Base-by-base conservation (phyloP, 2,113 vertebrate genomes). In the Aspidoscelis tigris region DNA sequence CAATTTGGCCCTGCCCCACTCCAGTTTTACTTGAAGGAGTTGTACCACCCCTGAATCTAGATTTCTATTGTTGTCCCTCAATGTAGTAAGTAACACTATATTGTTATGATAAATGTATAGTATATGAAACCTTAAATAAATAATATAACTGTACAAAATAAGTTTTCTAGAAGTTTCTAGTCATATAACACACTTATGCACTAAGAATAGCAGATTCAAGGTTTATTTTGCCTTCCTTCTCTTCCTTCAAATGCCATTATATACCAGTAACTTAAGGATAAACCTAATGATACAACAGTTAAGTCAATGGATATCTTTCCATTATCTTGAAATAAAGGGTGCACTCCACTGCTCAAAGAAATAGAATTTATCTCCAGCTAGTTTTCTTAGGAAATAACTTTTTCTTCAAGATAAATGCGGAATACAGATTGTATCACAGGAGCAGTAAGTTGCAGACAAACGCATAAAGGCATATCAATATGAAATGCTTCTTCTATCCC, bases 181-280 rank as follows among this genome's bases (percentile, higher is more conserved):
- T 68, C 78, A 89, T 24, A 61, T 64, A 7, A 65, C 8, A 64
- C 39, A 70, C 9, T 82, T 11, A 47, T 22, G 33, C 86, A 58
- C 26, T 16, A 73, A 58, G 84, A 86, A 53, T 88, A 81, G 81
- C 83, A 71, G 70, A 69, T 50, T 76, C 24, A 85, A 73, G 55
- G 50, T 73, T 78, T 33, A 33, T 77, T 43, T 50, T 20, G 14
- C 58, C 18, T 16, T 61, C 58, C 58, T 61, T 16, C 18, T 61
- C 58, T 61, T 61, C 58, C 58, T 61, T 16, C 4, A 16, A 61
- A 26, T 78, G 43, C 75, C 71, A 44, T 88, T 81, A 39, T 83
- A 81, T 92, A 89, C 84, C 90, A 89, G 84, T 89, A 84, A 12
- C 5, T 90, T 77, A 91, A 90, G 78, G 68, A 78, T 84, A 87